A percentile compares a stretch with the other conserved stretches of the same genome.
phyloP scores from a whole-genome alignment of 35 echinoderm and acorn worm genomes.

The Apostichopus japonicus region DNA sequence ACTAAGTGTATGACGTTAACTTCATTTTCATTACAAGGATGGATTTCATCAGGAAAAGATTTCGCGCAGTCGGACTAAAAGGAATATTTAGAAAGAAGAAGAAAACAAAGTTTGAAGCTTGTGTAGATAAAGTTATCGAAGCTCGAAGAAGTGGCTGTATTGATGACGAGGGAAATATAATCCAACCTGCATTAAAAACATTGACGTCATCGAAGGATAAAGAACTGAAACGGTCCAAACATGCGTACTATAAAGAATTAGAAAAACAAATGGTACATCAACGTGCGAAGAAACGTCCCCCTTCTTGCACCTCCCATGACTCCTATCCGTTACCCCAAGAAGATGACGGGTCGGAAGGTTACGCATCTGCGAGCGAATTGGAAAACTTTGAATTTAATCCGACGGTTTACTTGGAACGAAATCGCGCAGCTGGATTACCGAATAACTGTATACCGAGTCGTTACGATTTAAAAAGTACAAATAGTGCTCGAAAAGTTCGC shows the following conservation, averaged over 20 bases:
- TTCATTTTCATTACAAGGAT: background rate
- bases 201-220: slow-evolving; percentile 23
- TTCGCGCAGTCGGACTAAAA: background rate
- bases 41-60: slow-evolving; percentile 12
- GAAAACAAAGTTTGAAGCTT: slow-evolving; percentile 73
- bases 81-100: slow-evolving; percentile 50
- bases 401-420: slow-evolving; percentile 76
- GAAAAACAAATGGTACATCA: background rate
- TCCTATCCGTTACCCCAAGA: slow-evolving; percentile 81
- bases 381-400: slow-evolving; percentile 90
- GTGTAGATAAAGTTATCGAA: slow-evolving; percentile 84
- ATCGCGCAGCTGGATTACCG: slow-evolving; percentile 62
- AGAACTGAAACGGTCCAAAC: slow-evolving; percentile 5
- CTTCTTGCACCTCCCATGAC: slow-evolving; percentile 47
- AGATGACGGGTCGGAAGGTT: slow-evolving; percentile 89
- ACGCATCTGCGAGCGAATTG: slow-evolving; percentile 82
- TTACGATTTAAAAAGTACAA: slow-evolving; percentile 27
- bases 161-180: slow-evolving; percentile 77
- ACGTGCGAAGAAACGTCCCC: slow-evolving; percentile 18
- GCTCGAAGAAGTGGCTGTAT: slow-evolving; percentile 88
- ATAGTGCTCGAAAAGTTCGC: slow-evolving; percentile 56
- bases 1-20: background rate
- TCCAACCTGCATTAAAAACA: slow-evolving; percentile 44
- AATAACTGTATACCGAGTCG: slow-evolving; percentile 54
- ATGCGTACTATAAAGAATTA: slow-evolving; percentile 10